Evolutionary conservation across 2,888 invertebrate genomes (phyloP).

Genomic region (Brenthis daphne): DNA sequence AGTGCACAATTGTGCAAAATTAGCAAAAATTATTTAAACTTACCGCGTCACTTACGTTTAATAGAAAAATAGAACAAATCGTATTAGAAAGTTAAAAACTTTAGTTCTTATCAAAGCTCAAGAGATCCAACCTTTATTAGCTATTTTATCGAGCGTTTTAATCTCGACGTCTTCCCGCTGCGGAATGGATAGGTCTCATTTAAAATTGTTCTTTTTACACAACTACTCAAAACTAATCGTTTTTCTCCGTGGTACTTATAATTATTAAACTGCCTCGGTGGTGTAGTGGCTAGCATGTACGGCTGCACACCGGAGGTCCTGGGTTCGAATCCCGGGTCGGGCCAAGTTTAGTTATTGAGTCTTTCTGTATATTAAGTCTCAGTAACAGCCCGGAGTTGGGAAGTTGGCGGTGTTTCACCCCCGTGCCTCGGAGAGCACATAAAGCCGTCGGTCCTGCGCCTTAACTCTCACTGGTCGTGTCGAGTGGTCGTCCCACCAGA

Average conservation of each 20-base stretch:
- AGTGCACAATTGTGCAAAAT: background rate
- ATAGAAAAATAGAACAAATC: slow-evolving; percentile 33
- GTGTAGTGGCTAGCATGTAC: too few relatives aligned
- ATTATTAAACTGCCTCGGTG: too few relatives aligned
- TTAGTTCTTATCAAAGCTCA: slow-evolving; percentile 40
- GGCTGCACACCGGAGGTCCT: too few relatives aligned
- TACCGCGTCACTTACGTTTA: slow-evolving; percentile 16
- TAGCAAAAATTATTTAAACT: background rate
- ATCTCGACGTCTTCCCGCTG: slow-evolving; percentile 40
- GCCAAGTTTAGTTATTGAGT: too few relatives aligned
- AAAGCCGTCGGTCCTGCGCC: too few relatives aligned
- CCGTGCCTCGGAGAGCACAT: too few relatives aligned
- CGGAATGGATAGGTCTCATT: slow-evolving; percentile 37
- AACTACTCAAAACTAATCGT: slow-evolving; percentile 30
- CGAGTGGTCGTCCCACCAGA: too few relatives aligned
- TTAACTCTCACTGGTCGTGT: too few relatives aligned
- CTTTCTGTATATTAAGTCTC: too few relatives aligned
- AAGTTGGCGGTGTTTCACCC: too few relatives aligned
- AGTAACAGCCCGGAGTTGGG: too few relatives aligned
- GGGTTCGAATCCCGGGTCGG: too few relatives aligned
- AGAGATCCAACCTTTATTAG: slow-evolving; percentile 42
- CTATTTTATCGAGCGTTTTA: slow-evolving; percentile 43
- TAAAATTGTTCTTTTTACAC: slow-evolving; percentile 36
- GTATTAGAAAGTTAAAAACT: slow-evolving; percentile 36
- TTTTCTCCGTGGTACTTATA: slow-evolving; percentile 21